Percentiles rank a stretch among this genome's conserved stretches.
Evolutionary conservation across 2,888 invertebrate species (phyloP).

Genomic region (Andrena trimmerana): DNA sequence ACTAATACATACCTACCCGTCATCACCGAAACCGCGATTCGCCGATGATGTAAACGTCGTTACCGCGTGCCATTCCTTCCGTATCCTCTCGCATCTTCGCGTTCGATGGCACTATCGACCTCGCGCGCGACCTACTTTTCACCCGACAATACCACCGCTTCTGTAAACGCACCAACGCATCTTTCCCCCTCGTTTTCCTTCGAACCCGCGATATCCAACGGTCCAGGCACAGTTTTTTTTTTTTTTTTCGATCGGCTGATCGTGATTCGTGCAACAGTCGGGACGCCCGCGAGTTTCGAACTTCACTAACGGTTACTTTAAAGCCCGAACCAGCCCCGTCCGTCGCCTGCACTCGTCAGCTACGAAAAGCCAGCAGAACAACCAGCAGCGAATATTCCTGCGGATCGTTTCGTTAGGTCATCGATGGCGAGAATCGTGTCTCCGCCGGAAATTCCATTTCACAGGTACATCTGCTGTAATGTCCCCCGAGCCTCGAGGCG

Average conservation of each 20-base stretch:
- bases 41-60: slow-evolving; percentile 56
- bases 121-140: slow-evolving; percentile 65
- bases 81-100: slow-evolving; percentile 65
- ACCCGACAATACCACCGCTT: slow-evolving; percentile 52
- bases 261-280: slow-evolving; percentile 4
- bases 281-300: slow-evolving; percentile 21
- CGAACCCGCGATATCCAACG: slow-evolving; percentile 11
- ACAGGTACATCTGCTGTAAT: neutral
- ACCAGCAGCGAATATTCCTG: slow-evolving; percentile 12
- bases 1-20: slow-evolving; percentile 53
- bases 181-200: neutral
- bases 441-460: too few relatives aligned
- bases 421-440: too few relatives aligned
- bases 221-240: slow-evolving; percentile 17
- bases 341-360: slow-evolving; percentile 22
- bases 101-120: slow-evolving; percentile 65
- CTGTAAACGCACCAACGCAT: slow-evolving; percentile 45
- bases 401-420: neutral
- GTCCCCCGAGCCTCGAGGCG: too few relatives aligned
- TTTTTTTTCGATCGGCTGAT: slow-evolving; percentile 10
- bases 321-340: neutral
- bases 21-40: slow-evolving; percentile 58
- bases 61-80: slow-evolving; percentile 64
- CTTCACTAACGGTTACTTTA: slow-evolving; percentile 38
- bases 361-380: slow-evolving; percentile 3